phyloP scores from a whole-genome alignment of 2,888 invertebrate species.

The Leistus spinibarbis region DNA sequence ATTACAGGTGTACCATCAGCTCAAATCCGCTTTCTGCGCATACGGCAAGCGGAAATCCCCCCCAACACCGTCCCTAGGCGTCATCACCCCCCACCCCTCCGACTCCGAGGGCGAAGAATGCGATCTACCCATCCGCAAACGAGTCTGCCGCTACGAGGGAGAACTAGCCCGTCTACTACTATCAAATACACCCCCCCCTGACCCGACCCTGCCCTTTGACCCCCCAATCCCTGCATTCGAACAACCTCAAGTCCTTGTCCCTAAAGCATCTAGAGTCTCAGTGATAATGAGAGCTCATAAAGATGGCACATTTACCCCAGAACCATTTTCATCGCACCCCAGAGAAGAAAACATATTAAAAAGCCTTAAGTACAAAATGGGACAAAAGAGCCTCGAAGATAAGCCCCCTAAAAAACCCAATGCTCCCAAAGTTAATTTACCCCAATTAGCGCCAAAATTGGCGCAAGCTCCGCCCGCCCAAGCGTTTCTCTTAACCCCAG shows the following conservation, averaged over 20 bases:
- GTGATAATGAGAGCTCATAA: slow-evolving; percentile 88
- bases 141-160: slow-evolving; percentile 62
- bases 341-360: slow-evolving; percentile 67
- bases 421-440: slow-evolving; percentile 44
- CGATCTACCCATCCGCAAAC: slow-evolving; percentile 64
- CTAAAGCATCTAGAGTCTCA: slow-evolving; percentile 58
- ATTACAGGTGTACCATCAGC: slow-evolving; percentile 55
- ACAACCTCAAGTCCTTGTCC: no score
- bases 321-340: slow-evolving; percentile 45
- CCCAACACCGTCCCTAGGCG: slow-evolving; percentile 49
- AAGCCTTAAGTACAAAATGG: slow-evolving; percentile 75
- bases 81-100: slow-evolving; percentile 83
- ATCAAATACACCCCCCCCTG: slow-evolving; percentile 65
- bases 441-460: slow-evolving; percentile 52
- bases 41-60: slow-evolving; percentile 41
- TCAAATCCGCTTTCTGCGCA: neutral
- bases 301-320: slow-evolving; percentile 68
- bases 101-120: slow-evolving; percentile 71
- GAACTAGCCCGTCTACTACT: slow-evolving; percentile 63
- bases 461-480: slow-evolving; percentile 54
- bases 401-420: slow-evolving; percentile 36
- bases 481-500: slow-evolving; percentile 56
- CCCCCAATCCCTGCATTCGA: neutral
- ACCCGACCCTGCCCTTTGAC: slow-evolving; percentile 51
- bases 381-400: slow-evolving; percentile 40